Evolutionary conservation across 2,888 invertebrate genomes (phyloP).

Genomic region (Mamestra brassicae): DNA sequence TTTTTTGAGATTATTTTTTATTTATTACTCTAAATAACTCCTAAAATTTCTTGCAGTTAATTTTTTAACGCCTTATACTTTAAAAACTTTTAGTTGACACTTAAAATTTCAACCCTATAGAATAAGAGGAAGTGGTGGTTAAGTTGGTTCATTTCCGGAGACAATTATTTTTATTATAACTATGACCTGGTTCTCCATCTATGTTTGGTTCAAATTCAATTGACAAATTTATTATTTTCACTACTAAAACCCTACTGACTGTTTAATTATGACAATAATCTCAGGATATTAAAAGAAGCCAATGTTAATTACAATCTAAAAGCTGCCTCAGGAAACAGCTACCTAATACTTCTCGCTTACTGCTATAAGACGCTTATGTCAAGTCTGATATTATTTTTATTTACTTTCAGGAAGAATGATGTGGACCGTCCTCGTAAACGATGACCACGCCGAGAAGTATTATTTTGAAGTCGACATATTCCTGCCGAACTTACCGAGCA

Average conservation of each 20-base stretch:
- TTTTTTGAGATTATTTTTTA: too few relatives aligned
- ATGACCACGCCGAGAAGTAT: constrained; percentile 84
- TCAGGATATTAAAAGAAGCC: neutral
- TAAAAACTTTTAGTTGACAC: too few relatives aligned
- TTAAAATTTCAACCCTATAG: too few relatives aligned
- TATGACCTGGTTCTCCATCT: too few relatives aligned
- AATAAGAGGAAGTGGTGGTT: too few relatives aligned
- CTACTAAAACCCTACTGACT: neutral
- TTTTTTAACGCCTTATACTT: too few relatives aligned
- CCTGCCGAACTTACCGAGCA: constrained; percentile 84
- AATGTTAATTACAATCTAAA: neutral
- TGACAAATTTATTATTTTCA: too few relatives aligned
- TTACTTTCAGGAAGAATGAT: constrained; percentile 86
- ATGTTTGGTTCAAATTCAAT: too few relatives aligned
- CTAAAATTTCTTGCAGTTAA: too few relatives aligned
- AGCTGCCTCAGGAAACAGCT: neutral
- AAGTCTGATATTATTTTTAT: constrained; percentile 8
- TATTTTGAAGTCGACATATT: constrained; percentile 89
- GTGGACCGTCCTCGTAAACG: constrained; percentile 90
- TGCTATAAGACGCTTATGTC: neutral
- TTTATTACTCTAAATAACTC: too few relatives aligned
- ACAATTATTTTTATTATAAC: too few relatives aligned
- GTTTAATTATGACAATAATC: neutral
- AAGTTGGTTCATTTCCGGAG: too few relatives aligned
- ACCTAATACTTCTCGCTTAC: neutral